phyloP scores from a whole-genome alignment of 2,113 vertebrate genomes.

The Mystacornis crossleyi region DNA sequence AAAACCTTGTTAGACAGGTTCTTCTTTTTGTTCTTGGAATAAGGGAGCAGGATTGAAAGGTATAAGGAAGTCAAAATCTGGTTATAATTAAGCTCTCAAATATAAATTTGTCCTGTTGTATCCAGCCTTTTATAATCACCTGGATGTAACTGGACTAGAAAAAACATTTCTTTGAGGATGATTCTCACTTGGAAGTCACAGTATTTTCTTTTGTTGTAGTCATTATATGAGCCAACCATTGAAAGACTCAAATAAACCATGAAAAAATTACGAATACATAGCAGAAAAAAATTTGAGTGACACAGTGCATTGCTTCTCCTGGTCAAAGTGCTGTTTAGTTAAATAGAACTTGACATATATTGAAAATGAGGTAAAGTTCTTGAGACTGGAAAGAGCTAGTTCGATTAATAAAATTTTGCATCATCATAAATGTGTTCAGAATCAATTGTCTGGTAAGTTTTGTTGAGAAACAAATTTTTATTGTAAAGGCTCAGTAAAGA shows the following conservation, averaged over 20 bases:
- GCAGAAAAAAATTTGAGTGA: not conserved
- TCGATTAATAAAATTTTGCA: not conserved
- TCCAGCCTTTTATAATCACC: not conserved
- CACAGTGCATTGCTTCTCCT: not conserved
- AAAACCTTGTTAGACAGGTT: not conserved
- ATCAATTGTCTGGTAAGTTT: not conserved
- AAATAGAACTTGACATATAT: not conserved
- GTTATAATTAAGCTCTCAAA: not conserved
- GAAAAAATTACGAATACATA: not conserved
- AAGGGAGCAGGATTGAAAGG: not conserved
- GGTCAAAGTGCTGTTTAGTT: not conserved
- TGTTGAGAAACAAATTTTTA: not conserved
- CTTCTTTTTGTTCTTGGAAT: not conserved
- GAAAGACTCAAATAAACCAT: not conserved
- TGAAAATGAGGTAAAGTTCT: not conserved
- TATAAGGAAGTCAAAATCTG: not conserved
- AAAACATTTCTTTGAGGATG: not conserved
- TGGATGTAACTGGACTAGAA: not conserved
- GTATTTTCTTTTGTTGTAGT: not conserved
- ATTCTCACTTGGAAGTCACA: not conserved
- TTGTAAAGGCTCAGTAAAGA: not conserved
- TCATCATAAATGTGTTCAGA: not conserved
- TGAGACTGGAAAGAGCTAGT: not conserved
- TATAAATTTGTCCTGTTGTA: not conserved
- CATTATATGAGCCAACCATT: not conserved